Evolutionary conservation across 2,797 vertebrate species (phyloP).

Genomic region (Hylomyscus alleni): DNA sequence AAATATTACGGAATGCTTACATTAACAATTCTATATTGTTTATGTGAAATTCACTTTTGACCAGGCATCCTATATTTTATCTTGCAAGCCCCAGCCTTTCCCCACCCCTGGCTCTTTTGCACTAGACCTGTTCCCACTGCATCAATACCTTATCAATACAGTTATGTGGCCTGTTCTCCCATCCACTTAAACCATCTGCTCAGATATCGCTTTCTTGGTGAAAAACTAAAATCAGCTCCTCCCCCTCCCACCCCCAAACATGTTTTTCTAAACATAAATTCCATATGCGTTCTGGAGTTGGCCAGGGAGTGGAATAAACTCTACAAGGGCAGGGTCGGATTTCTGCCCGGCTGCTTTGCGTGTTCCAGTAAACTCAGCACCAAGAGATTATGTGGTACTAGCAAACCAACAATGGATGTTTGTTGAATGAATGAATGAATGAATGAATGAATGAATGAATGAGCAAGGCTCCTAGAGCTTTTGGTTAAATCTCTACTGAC

Average conservation of each 20-base stretch:
- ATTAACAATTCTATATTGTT: neutral
- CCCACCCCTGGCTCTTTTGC: neutral
- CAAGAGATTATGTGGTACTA: neutral
- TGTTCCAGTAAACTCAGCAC: neutral
- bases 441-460: neutral
- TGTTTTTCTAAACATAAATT: constrained; percentile 26
- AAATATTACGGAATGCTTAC: neutral
- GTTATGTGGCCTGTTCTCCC: neutral
- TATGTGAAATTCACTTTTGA: neutral
- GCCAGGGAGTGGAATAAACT: neutral
- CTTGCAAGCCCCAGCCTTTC: neutral
- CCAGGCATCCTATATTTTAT: neutral
- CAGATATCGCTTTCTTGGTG: constrained; percentile 4
- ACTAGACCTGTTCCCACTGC: neutral
- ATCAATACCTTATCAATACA: neutral
- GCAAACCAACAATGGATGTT: neutral
- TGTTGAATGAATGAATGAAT: neutral
- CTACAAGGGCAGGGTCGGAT: neutral
- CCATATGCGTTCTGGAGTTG: neutral
- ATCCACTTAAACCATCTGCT: neutral
- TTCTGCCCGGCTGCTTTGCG: neutral
- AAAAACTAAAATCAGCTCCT: neutral
- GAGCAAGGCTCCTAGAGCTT: neutral
- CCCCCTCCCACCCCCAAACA: neutral
- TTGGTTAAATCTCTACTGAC: neutral